phyloP scores from a whole-genome alignment of 2,888 invertebrate genomes.

The Ennomos quercinarius region DNA sequence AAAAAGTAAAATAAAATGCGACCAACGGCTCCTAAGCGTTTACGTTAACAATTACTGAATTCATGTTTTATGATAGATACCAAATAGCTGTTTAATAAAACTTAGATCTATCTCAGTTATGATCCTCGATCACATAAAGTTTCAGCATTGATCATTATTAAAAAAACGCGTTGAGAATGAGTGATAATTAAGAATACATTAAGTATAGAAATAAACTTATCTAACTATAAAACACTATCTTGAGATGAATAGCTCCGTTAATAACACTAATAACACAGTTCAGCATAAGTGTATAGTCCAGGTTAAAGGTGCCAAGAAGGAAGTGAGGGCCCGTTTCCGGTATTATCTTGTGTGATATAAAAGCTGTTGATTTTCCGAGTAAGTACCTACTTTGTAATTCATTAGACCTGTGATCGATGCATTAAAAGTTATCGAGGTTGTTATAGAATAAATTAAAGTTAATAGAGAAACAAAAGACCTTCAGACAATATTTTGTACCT shows the following conservation, averaged over 20 bases:
- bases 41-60: no score
- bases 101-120: no score
- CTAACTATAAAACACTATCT: background rate
- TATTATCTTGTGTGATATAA: conserved; percentile 37
- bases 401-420: conserved; percentile 4
- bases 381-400: background rate
- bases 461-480: no score
- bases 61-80: no score
- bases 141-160: no score
- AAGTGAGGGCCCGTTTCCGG: conserved; percentile 37
- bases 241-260: conserved; percentile 14
- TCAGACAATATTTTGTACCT: no score
- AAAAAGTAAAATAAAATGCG: no score
- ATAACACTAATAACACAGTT: conserved; percentile 15
- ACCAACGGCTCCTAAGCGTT: no score
- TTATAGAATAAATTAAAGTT: background rate
- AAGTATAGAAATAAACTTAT: background rate
- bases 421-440: conserved; percentile 18
- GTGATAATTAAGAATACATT: background rate
- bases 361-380: conserved; percentile 12
- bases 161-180: no score
- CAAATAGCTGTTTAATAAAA: no score
- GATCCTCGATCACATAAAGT: no score
- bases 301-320: conserved; percentile 40
- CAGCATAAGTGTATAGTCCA: conserved; percentile 20